Conservation (phyloP, 2,113 vertebrate species). For the Aviceda subcristata region DNA sequence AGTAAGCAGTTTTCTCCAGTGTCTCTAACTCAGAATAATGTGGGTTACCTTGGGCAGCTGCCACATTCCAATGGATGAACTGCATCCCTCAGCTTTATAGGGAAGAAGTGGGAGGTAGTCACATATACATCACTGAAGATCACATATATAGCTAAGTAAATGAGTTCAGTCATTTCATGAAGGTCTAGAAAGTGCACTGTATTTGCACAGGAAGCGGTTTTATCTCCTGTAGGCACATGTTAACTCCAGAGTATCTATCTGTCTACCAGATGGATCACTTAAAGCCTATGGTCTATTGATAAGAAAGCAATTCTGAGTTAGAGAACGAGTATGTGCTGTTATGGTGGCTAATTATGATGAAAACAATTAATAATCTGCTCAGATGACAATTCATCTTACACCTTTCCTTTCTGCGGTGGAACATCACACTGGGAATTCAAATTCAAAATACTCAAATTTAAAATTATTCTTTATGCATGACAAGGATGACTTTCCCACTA, state of each 20-base stretch:
- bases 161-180: not conserved
- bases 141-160: not conserved
- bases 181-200: not conserved
- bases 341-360: not conserved
- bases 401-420: not conserved
- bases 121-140: not conserved
- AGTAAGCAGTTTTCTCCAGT: not conserved
- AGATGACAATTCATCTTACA: not conserved
- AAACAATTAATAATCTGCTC: not conserved
- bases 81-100: not conserved
- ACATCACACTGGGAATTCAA: not conserved
- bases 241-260: not conserved
- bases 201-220: not conserved
- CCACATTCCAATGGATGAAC: not conserved
- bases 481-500: not conserved
- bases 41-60: not conserved
- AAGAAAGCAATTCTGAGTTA: not conserved
- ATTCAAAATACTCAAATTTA: not conserved
- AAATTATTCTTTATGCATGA: not conserved
- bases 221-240: not conserved
- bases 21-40: not conserved
- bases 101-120: not conserved
- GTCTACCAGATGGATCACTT: not conserved
- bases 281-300: not conserved
- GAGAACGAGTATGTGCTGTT: not conserved